These are phyloP conservation scores for Babylonia areolata DNA, from an alignment of 1,140 invertebrate genomes.

Conservation along the genomic window DNA sequence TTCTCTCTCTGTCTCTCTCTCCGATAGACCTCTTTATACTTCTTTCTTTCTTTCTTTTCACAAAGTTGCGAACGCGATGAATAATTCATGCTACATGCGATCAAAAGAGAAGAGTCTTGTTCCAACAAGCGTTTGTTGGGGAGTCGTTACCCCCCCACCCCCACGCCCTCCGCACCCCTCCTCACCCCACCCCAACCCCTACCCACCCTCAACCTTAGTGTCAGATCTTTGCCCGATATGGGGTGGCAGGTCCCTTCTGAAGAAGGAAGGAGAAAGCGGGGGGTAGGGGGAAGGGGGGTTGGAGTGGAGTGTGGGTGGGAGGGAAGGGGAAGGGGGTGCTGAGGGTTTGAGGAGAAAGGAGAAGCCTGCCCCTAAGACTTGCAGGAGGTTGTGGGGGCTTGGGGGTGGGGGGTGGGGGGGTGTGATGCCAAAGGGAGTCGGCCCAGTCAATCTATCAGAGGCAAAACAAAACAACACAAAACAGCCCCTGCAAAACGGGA, in stretches of 20 bases:
- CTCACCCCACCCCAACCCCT: background rate
- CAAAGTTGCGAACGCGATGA: constrained; percentile 23
- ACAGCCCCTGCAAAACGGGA: background rate
- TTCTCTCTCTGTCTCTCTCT: too few species aligned
- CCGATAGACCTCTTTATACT: too few species aligned
- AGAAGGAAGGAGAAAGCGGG: background rate
- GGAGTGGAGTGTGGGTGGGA: background rate
- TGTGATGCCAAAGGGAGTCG: too few species aligned
- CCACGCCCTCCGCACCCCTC: background rate
- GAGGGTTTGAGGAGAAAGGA: background rate
- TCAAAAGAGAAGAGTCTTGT: background rate
- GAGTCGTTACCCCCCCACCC: background rate
- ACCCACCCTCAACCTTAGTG: background rate
- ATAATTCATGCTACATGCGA: constrained; percentile 33
- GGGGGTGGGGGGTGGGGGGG: too few species aligned
- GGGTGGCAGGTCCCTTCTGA: constrained; percentile 1
- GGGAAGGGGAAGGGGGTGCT: background rate
- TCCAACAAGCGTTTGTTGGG: constrained; percentile 14
- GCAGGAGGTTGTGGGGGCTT: too few species aligned
- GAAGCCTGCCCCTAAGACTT: too few species aligned
- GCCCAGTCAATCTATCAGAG: too few species aligned
- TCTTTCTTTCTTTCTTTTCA: too few species aligned
- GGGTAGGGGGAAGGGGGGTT: background rate
- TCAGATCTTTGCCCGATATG: constrained; percentile 25
- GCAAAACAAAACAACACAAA: too few species aligned